A percentile compares a stretch with the other conserved stretches of the same genome.
Evolutionary conservation across 2,113 vertebrate genomes (phyloP).

Genomic region (Vanacampus margaritifer): DNA sequence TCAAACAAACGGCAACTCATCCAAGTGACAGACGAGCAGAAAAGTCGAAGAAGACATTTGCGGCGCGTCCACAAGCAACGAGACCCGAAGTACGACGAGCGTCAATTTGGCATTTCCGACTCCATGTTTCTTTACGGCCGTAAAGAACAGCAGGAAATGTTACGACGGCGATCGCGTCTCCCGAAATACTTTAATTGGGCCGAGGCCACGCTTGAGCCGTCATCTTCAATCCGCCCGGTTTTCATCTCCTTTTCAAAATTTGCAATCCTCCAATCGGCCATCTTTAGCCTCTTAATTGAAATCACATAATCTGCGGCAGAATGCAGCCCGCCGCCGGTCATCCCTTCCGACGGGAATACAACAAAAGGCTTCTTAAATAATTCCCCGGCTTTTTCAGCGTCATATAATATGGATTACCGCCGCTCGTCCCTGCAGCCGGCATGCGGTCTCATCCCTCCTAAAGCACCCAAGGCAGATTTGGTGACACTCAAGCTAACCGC

Average conservation of each 20-base stretch:
- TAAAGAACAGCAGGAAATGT: constrained; percentile 1
- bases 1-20: too few species aligned
- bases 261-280: constrained; percentile 51
- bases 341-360: constrained; percentile 44
- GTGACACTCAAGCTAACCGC: constrained; percentile 61
- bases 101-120: not conserved
- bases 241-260: constrained; percentile 29
- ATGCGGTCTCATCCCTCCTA: constrained; percentile 52
- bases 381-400: constrained; percentile 49
- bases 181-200: constrained; percentile 1
- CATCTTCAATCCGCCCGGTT: constrained; percentile 14
- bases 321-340: constrained; percentile 37
- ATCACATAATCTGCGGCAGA: constrained; percentile 57
- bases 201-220: not conserved
- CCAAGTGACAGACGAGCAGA: too few species aligned
- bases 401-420: constrained; percentile 70
- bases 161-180: not conserved
- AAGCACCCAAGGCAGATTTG: constrained; percentile 67
- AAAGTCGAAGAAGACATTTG: too few species aligned
- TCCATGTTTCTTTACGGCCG: not conserved
- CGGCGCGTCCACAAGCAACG: not conserved
- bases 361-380: constrained; percentile 72
- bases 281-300: constrained; percentile 69
- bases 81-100: not conserved
- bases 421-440: constrained; percentile 46